These are phyloP conservation scores for Eidolon helvum DNA, from an alignment of 2,113 vertebrate species.

Conservation along the genomic window DNA sequence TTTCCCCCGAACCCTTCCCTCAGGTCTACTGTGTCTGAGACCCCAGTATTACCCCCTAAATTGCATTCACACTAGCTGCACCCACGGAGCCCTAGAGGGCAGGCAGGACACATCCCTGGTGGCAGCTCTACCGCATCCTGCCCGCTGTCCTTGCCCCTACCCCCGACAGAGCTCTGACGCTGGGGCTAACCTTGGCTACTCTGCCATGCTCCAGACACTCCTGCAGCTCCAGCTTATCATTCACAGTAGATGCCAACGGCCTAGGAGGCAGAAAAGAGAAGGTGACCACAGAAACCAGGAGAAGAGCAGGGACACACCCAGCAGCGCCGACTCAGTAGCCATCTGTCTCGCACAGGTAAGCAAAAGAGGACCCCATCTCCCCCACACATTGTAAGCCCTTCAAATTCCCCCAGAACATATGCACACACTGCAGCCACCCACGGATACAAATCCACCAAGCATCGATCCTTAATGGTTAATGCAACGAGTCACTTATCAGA, in stretches of 20 bases:
- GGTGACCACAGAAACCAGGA: not conserved
- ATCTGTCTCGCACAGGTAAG: not conserved
- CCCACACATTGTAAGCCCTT: not conserved
- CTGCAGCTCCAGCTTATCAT: slow-evolving; percentile 95
- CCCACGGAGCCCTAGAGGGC: not conserved
- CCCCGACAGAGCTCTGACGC: not conserved
- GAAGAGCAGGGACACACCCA: not conserved
- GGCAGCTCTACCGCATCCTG: not conserved
- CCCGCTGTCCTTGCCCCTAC: not conserved
- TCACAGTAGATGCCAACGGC: slow-evolving; percentile 91
- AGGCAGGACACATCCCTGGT: not conserved
- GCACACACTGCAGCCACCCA: not conserved
- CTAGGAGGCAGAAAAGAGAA: slow-evolving; percentile 77
- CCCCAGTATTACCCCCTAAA: not conserved
- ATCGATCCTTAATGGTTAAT: not conserved
- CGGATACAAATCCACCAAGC: not conserved
- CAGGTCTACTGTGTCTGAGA: not conserved
- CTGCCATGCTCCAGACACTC: slow-evolving; percentile 97
- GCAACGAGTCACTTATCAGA: not conserved
- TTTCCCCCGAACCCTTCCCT: not conserved
- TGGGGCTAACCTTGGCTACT: slow-evolving; percentile 93
- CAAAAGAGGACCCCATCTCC: not conserved
- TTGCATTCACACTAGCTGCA: no score
- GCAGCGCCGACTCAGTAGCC: not conserved
- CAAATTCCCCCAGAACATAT: not conserved